Conservation (phyloP, 23 tunicate species). For the Phallusia fumigata region DNA sequence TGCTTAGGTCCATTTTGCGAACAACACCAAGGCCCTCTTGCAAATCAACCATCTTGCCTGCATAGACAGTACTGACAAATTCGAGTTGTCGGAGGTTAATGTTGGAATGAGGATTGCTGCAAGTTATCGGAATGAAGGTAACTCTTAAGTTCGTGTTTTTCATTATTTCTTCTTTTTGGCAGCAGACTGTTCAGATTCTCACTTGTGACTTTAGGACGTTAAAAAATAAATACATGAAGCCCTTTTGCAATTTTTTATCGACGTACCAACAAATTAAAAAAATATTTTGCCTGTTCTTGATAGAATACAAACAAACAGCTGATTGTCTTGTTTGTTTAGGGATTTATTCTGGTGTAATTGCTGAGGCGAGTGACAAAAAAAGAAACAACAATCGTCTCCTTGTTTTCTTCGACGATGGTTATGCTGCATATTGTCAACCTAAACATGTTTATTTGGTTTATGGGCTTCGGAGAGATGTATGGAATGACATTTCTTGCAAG, state of each 20-base stretch:
- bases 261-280: too few species aligned
- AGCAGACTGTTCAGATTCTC: too few species aligned
- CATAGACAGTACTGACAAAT: constrained; percentile 23
- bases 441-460: constrained; percentile 56
- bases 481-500: constrained; percentile 78
- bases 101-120: constrained; percentile 80
- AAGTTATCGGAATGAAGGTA: constrained; percentile 59
- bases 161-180: too few species aligned
- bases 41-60: constrained; percentile 63
- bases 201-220: too few species aligned
- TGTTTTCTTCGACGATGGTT: constrained; percentile 87
- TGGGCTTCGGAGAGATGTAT: constrained; percentile 41
- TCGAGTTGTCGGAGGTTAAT: constrained; percentile 32
- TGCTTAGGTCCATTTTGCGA: constrained; percentile 45
- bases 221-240: too few species aligned
- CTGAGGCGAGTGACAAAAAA: constrained; percentile 57
- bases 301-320: background rate
- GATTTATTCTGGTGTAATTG: constrained; percentile 72
- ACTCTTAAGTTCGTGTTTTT: too few species aligned
- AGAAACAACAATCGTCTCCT: constrained; percentile 55
- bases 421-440: constrained; percentile 68
- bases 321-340: constrained; percentile 19
- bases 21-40: constrained; percentile 35
- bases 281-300: too few species aligned
- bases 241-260: too few species aligned